A percentile compares a stretch with the other conserved stretches of the same genome.
Evolutionary conservation across 2,113 vertebrate species (phyloP).

Genomic region (Anser cygnoides): DNA sequence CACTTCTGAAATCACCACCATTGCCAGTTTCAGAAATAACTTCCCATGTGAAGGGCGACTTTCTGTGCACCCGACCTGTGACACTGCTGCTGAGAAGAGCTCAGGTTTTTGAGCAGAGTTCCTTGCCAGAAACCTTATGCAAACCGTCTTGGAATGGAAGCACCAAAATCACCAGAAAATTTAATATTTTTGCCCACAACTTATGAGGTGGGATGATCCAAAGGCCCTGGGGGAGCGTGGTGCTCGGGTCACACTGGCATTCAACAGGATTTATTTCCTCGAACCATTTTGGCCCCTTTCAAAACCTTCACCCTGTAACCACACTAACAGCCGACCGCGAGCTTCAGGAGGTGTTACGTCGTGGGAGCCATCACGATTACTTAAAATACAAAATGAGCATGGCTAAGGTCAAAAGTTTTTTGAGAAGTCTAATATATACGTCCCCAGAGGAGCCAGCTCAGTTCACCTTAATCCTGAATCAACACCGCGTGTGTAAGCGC

Average conservation of each 20-base stretch:
- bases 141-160: too few relatives aligned
- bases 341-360: background rate
- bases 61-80: background rate
- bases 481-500: background rate
- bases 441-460: conserved; percentile 29
- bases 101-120: background rate
- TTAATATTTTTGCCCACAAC: background rate
- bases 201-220: background rate
- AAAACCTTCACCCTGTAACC: background rate
- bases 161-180: background rate
- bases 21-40: background rate
- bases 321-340: accelerated
- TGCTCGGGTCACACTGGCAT: background rate
- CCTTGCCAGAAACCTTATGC: background rate
- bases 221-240: background rate
- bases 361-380: background rate
- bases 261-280: background rate
- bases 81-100: background rate
- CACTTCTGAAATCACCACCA: background rate
- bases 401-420: conserved; percentile 17
- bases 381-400: background rate
- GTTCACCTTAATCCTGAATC: conserved; percentile 55
- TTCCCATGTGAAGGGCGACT: background rate
- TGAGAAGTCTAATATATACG: background rate
- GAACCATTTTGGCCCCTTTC: background rate